These are phyloP conservation scores for Macroramphosus scolopax DNA, from an alignment of 2,797 vertebrate species.

Conservation along the genomic window DNA sequence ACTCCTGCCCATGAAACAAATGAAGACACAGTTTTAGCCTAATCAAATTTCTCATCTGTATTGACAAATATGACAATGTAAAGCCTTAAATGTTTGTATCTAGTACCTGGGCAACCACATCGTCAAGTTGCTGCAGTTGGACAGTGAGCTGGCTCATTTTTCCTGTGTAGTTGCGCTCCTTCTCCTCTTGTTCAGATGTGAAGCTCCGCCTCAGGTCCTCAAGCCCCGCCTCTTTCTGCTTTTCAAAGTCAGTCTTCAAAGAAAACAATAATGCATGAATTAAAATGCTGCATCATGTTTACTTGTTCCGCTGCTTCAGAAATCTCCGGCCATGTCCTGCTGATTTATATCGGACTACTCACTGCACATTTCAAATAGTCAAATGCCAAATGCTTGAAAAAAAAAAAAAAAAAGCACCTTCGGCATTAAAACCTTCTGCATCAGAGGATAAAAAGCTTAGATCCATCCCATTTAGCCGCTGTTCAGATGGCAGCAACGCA, in stretches of 20 bases:
- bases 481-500: conserved; percentile 45
- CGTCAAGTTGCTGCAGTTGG: conserved; percentile 81
- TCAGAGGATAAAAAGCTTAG: conserved; percentile 69
- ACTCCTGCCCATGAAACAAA: background rate
- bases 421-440: conserved; percentile 50
- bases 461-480: conserved; percentile 62
- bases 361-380: conserved; percentile 39
- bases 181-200: conserved; percentile 67
- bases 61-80: background rate
- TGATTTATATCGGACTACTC: conserved; percentile 16
- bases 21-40: no score
- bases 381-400: conserved; percentile 40
- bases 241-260: conserved; percentile 79
- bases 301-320: conserved; percentile 6
- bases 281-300: conserved; percentile 2
- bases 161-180: conserved; percentile 62
- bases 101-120: conserved; percentile 79
- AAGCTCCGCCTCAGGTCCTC: conserved; percentile 69
- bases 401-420: conserved; percentile 39
- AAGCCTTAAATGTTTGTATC: no score
- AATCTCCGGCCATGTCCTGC: conserved; percentile 1
- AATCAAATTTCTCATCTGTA: background rate
- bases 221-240: conserved; percentile 72
- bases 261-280: conserved; percentile 15
- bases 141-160: conserved; percentile 77